Conservation (phyloP, 2,797 vertebrate species). For the Rhinophrynus dorsalis region DNA sequence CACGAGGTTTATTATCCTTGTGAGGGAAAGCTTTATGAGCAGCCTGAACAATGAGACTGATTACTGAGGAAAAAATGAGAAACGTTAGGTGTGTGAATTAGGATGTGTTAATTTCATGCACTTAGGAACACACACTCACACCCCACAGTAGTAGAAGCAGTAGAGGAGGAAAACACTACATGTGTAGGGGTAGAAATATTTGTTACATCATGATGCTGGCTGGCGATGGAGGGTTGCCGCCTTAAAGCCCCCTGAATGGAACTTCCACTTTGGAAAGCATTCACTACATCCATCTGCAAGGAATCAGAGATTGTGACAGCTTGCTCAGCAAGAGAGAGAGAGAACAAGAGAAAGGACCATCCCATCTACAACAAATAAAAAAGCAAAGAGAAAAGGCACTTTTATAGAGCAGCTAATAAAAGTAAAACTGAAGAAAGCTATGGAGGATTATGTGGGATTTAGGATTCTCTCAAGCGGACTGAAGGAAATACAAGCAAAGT, state of each 20-base stretch:
- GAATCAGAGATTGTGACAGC: constrained; percentile 98
- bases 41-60: constrained; percentile 74
- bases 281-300: constrained; percentile 99
- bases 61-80: constrained; percentile 90
- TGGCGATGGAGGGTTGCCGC: constrained; percentile 99
- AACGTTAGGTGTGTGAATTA: constrained; percentile 89
- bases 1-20: constrained; percentile 77
- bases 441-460: constrained; percentile 56
- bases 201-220: constrained; percentile 99
- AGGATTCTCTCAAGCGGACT: constrained; percentile 22
- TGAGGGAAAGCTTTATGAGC: constrained; percentile 78
- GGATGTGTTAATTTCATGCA: constrained; percentile 99
- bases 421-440: constrained; percentile 68
- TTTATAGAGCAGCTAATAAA: constrained; percentile 69
- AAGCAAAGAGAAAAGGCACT: constrained; percentile 76
- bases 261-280: constrained; percentile 99
- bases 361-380: constrained; percentile 78
- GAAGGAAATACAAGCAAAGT: constrained; percentile 29
- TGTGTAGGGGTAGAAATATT: constrained; percentile 99
- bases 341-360: constrained; percentile 77
- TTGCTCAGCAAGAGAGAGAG: constrained; percentile 78
- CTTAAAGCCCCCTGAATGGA: constrained; percentile 99
- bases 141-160: constrained; percentile 99
- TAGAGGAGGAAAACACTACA: constrained; percentile 99
- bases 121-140: constrained; percentile 99